Percentiles rank a stretch among this genome's conserved stretches.
These are phyloP conservation scores for Molossus alvarezi DNA, from an alignment of 2,797 vertebrate genomes.

Conservation along the genomic window DNA sequence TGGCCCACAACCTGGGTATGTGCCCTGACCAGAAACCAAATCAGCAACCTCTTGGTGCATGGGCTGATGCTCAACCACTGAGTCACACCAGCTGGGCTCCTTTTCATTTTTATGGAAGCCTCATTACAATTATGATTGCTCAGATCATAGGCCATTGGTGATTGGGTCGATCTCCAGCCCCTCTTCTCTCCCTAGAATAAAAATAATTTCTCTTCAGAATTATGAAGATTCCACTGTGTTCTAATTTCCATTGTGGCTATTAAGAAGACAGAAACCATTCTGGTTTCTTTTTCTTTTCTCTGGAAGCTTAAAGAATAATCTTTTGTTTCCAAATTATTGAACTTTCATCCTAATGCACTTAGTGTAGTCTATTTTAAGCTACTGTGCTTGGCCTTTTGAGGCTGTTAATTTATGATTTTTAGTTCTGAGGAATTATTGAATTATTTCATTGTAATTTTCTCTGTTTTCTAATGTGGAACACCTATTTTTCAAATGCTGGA, in stretches of 20 bases:
- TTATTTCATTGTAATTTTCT: constrained; percentile 11
- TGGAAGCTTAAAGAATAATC: not conserved
- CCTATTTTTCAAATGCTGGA: not conserved
- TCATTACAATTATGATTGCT: not conserved
- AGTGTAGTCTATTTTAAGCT: not conserved
- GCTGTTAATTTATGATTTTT: not conserved
- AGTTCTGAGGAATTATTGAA: not conserved
- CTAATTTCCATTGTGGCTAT: not conserved
- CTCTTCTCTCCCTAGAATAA: not conserved
- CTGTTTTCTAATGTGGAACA: not conserved
- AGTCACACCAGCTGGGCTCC: no score
- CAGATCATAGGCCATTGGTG: not conserved
- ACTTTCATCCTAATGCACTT: not conserved
- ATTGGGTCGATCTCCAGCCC: no score
- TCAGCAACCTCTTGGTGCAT: no score
- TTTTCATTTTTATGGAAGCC: not conserved
- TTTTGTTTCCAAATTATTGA: constrained; percentile 1
- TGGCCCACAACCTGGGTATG: no score
- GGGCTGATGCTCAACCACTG: no score
- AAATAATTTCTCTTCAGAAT: constrained; percentile 7
- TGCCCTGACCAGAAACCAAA: no score
- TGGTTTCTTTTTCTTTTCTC: not conserved
- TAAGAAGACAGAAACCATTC: not conserved
- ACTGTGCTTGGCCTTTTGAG: not conserved
- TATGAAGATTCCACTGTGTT: not conserved